phyloP scores from a whole-genome alignment of 2,797 vertebrate species.

The Micropoecilia bifurca region DNA sequence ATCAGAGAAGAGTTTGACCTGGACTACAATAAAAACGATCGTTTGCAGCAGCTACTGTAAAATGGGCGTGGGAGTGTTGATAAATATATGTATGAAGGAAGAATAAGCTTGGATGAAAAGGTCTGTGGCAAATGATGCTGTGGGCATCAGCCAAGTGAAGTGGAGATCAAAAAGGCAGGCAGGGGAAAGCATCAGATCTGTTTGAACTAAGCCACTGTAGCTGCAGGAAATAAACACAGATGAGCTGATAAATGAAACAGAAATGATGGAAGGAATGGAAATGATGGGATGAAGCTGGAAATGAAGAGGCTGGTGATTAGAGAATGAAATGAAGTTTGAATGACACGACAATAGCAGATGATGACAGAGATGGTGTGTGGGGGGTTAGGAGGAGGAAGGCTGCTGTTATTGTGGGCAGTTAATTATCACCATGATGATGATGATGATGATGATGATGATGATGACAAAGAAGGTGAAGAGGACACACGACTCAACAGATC shows the following conservation, averaged over 20 bases:
- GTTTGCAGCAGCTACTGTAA: slow-evolving; percentile 2
- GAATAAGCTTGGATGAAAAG: slow-evolving; percentile 2
- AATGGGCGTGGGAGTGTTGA: background rate
- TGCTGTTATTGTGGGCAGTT: background rate
- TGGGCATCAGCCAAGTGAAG: slow-evolving; percentile 47
- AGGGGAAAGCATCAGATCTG: slow-evolving; percentile 19
- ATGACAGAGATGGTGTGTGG: slow-evolving; percentile 7
- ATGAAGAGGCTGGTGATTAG: background rate
- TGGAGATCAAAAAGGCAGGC: slow-evolving; percentile 44
- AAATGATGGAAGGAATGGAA: background rate
- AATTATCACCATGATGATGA: background rate
- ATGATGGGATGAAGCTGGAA: background rate
- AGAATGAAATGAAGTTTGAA: slow-evolving; percentile 6
- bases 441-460: background rate
- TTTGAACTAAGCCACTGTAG: slow-evolving; percentile 12
- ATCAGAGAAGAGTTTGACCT: slow-evolving; percentile 51
- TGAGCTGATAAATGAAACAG: background rate
- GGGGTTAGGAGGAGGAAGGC: background rate
- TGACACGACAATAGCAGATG: background rate
- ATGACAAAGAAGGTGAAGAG: background rate
- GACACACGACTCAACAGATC: background rate
- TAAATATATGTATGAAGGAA: slow-evolving; percentile 1
- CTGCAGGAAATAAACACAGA: background rate
- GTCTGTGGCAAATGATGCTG: slow-evolving; percentile 28
- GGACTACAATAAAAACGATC: slow-evolving; percentile 28